Base-by-base conservation (phyloP, 2,888 invertebrate species). In the Galerucella pusilla region DNA sequence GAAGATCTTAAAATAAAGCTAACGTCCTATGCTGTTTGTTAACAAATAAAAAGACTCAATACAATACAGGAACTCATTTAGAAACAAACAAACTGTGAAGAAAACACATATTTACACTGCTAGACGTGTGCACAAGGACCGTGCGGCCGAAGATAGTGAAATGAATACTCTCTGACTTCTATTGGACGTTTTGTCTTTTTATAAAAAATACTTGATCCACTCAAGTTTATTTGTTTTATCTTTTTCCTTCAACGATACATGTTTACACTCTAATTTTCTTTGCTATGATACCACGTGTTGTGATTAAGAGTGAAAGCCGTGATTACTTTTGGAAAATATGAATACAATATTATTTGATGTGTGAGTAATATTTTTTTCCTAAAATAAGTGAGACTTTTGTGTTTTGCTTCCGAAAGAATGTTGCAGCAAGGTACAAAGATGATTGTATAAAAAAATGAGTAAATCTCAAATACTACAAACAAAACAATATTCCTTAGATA, bases 21-120 rank as follows among this genome's bases (percentile, higher is more conserved):
- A 71, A 71, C 71, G 57, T 66, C 49, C 45, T 57, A 57, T 14
- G 25, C 9, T 72, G 70, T 70, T 72, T 72, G 72, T 49, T 59
- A 42, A 72, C 46, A 72, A 72, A 72, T 67, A 72, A 66, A 65
- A 72, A 49, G 59, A 35, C 46, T 46, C 72, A 72, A 72, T 71
- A 67, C 72, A 67, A 72, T 72, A 67, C 66, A 72, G 72, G 72
- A 71, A 72, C 66, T 72, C 72, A 72, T 72, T 60, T 72, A 72
- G 72, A 72, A 72, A 66, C 60, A 72, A 72, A 72, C 72, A 72
- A 72, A 72, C 72, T 72, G 72, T 67, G 52, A 72, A 67, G 72
- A 67, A 72, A 72, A 60, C 60, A 67, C 59, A 72, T 72, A 72
- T 72, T 72, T 72, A 60, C 66, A 60, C 66, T 67, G 72, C 52